Percentiles rank a stretch among this genome's conserved stretches.
phyloP scores from a whole-genome alignment of 2,888 invertebrate species.

The Seira ritae region DNA sequence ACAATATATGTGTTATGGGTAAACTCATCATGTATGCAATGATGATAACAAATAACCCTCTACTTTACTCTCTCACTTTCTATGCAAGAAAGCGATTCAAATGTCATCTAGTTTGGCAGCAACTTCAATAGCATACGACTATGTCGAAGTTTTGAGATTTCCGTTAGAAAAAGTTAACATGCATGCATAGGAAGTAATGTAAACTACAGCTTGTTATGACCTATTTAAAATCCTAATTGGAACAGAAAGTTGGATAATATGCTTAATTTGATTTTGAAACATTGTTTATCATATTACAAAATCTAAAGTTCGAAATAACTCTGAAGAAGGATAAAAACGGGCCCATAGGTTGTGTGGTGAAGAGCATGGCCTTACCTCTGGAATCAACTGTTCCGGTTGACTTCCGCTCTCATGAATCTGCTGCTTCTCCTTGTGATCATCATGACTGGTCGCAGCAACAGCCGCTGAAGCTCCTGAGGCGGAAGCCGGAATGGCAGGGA shows the following conservation, averaged over 20 bases:
- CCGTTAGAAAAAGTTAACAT: background rate
- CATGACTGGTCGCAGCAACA: slow-evolving; percentile 28
- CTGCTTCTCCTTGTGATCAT: slow-evolving; percentile 33
- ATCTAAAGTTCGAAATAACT: background rate
- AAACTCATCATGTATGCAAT: too few relatives aligned
- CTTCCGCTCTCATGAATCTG: slow-evolving; percentile 21
- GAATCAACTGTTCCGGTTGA: slow-evolving; percentile 57
- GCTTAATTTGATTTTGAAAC: background rate
- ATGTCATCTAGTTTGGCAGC: too few relatives aligned
- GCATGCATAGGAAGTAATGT: background rate
- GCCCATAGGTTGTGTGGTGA: background rate
- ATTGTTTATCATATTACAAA: background rate
- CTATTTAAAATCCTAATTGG: background rate
- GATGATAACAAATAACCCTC: too few relatives aligned
- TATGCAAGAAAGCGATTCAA: too few relatives aligned
- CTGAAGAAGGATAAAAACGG: background rate
- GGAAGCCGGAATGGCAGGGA: slow-evolving; percentile 55
- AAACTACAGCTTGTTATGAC: background rate
- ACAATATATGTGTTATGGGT: background rate
- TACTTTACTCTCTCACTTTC: too few relatives aligned
- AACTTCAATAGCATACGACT: too few relatives aligned
- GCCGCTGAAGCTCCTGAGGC: slow-evolving; percentile 50
- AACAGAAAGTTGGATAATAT: background rate
- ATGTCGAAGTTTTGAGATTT: background rate
- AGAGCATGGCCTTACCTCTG: slow-evolving; percentile 35